phyloP scores from a whole-genome alignment of 2,113 vertebrate genomes.

The Oostethus manadensis region DNA sequence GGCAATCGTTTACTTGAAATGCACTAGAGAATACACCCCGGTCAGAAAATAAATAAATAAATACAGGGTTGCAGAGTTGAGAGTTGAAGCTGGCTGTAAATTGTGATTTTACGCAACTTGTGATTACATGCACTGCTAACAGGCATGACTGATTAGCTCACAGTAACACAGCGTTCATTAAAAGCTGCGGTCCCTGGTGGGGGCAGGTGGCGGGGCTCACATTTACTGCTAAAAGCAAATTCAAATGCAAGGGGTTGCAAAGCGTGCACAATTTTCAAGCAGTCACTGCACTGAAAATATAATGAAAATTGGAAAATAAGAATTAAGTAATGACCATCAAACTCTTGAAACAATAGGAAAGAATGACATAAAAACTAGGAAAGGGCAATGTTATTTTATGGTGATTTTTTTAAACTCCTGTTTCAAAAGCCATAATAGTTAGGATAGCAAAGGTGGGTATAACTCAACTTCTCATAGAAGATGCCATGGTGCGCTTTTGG shows the following conservation, averaged over 20 bases:
- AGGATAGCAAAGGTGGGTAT: background rate
- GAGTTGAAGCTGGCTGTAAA: conserved; percentile 43
- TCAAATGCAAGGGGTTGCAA: conserved; percentile 6
- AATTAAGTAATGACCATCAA: too few species aligned
- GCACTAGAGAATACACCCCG: background rate
- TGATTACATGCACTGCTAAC: conserved; percentile 54
- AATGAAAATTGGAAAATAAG: background rate
- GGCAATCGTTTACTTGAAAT: too few species aligned
- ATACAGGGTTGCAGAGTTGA: conserved; percentile 21
- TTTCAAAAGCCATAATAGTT: background rate
- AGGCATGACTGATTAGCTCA: conserved; percentile 54
- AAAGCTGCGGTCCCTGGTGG: conserved; percentile 28
- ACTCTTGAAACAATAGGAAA: too few species aligned
- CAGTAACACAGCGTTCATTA: conserved; percentile 47
- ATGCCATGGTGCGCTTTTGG: background rate
- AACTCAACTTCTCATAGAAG: background rate
- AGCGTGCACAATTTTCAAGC: conserved; percentile 9
- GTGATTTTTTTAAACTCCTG: background rate
- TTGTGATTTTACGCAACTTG: conserved; percentile 46
- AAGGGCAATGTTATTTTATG: background rate
- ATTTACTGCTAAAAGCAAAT: conserved; percentile 5
- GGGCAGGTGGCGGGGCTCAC: conserved; percentile 19
- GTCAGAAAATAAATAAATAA: conserved; percentile 18
- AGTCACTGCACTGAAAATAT: conserved; percentile 7
- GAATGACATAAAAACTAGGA: too few species aligned